Percentiles rank a stretch among this genome's conserved stretches.
These are phyloP conservation scores for Tortrix viridana DNA, from an alignment of 2,888 invertebrate genomes.

Conservation along the genomic window DNA sequence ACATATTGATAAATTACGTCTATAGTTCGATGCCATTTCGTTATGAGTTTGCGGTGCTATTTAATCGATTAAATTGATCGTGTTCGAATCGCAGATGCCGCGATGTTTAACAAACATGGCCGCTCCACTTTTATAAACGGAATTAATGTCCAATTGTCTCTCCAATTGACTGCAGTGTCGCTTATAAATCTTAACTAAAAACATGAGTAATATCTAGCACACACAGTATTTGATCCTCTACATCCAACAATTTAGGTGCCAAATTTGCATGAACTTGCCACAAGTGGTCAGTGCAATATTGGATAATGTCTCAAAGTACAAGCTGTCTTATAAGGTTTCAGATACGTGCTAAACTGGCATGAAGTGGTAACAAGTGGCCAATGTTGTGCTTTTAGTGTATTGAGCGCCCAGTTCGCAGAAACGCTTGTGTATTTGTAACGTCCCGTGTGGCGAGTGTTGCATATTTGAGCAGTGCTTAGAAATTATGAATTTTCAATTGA, in stretches of 20 bases:
- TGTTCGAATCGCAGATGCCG: constrained; percentile 47
- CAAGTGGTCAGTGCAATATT: constrained; percentile 27
- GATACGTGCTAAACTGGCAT: constrained; percentile 54
- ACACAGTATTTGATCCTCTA: constrained; percentile 52
- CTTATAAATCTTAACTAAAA: constrained; percentile 79
- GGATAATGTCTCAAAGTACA: background rate
- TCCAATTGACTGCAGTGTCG: constrained; percentile 55
- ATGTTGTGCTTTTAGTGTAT: constrained; percentile 58
- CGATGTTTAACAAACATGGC: constrained; percentile 63
- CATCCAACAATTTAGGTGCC: constrained; percentile 48
- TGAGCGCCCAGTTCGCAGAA: constrained; percentile 69
- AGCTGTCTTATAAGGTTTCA: background rate
- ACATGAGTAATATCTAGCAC: constrained; percentile 39
- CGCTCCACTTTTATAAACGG: constrained; percentile 74
- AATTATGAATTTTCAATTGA: constrained; percentile 31
- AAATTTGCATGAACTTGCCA: constrained; percentile 48
- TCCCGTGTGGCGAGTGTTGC: constrained; percentile 58
- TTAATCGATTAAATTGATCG: constrained; percentile 35
- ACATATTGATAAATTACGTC: background rate
- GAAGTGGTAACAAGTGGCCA: constrained; percentile 16
- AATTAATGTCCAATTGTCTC: constrained; percentile 76
- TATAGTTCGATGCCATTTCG: background rate
- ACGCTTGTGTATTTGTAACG: constrained; percentile 60
- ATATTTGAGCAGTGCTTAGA: constrained; percentile 59
- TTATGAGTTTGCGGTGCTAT: constrained; percentile 23